These are phyloP conservation scores for Tetanocera ferruginea DNA, from an alignment of 2,888 invertebrate genomes.

Conservation along the genomic window DNA sequence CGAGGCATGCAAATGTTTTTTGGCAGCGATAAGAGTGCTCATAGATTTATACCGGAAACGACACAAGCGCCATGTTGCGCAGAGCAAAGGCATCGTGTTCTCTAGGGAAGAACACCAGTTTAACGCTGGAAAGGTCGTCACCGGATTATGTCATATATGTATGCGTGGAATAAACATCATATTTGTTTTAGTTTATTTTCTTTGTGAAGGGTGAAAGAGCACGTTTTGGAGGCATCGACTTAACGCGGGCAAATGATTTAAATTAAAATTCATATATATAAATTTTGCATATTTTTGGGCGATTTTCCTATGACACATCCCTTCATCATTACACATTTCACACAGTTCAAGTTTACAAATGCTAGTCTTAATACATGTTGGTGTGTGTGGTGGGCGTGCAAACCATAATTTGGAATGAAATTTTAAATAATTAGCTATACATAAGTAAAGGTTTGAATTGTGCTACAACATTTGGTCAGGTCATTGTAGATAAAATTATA, in stretches of 20 bases:
- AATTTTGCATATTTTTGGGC: constrained; percentile 39
- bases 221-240: neutral
- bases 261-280: constrained; percentile 55
- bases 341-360: neutral
- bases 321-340: neutral
- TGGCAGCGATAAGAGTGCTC: constrained; percentile 37
- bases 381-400: constrained; percentile 19
- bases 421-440: constrained; percentile 13
- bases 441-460: constrained; percentile 55
- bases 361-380: neutral
- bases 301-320: neutral
- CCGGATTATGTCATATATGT: neutral
- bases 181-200: constrained; percentile 19
- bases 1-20: constrained; percentile 30
- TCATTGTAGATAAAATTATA: constrained; percentile 50
- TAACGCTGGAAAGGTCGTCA: constrained; percentile 25
- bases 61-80: constrained; percentile 37
- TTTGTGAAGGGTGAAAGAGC: constrained; percentile 2
- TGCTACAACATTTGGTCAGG: constrained; percentile 62
- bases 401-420: constrained; percentile 47
- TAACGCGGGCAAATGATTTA: constrained; percentile 47
- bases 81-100: constrained; percentile 8
- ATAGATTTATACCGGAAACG: constrained; percentile 45
- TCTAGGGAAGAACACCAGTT: constrained; percentile 18
- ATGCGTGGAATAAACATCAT: constrained; percentile 15